These are phyloP conservation scores for Pogoniulus pusillus DNA, from an alignment of 2,797 vertebrate species.

Conservation along the genomic window DNA sequence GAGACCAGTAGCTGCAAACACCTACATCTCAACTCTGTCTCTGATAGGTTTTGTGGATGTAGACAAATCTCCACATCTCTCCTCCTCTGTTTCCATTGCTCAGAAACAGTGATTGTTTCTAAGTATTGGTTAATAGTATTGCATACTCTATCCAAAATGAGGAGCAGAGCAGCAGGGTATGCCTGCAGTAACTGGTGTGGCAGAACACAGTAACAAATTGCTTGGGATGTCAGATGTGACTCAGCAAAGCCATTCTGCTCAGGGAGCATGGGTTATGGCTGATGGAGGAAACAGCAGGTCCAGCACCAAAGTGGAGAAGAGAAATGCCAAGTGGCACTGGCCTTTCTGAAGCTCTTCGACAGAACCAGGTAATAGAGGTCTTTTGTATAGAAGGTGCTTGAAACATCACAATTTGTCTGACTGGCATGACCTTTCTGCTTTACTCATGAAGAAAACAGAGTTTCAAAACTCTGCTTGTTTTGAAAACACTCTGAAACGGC, in stretches of 20 bases:
- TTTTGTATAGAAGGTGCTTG: background rate
- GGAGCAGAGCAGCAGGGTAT: background rate
- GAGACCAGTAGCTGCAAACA: background rate
- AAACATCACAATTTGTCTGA: background rate
- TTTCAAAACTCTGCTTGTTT: background rate
- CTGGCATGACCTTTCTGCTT: background rate
- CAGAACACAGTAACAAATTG: background rate
- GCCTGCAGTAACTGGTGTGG: background rate
- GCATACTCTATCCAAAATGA: background rate
- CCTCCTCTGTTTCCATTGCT: background rate
- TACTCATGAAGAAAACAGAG: background rate
- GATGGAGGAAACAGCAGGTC: background rate
- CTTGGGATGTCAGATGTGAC: background rate
- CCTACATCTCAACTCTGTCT: background rate
- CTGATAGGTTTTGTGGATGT: background rate
- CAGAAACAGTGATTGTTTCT: background rate
- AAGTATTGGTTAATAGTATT: background rate
- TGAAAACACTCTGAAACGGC: background rate
- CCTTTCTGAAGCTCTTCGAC: background rate
- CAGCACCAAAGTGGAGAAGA: background rate
- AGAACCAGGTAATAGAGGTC: background rate
- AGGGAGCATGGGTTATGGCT: background rate
- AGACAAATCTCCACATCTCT: constrained; percentile 14
- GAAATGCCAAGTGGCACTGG: background rate
- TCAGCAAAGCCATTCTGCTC: background rate